These are phyloP conservation scores for Astreopora myriophthalma DNA, from an alignment of 64 coral and sea anemone genomes.

Conservation along the genomic window DNA sequence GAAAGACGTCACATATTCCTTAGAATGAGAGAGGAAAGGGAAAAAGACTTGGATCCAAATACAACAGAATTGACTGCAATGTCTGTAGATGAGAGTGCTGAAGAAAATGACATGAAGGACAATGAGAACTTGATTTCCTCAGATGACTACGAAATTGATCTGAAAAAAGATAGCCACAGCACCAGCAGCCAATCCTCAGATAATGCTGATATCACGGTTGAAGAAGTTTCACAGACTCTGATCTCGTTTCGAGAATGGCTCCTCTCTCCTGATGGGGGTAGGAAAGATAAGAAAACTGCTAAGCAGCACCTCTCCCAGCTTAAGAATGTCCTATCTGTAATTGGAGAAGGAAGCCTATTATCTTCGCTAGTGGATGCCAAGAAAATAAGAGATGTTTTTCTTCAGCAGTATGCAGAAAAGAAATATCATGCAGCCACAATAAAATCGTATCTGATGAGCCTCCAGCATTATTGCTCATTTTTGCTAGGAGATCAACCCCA, in stretches of 20 bases:
- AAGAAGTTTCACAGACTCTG: background rate
- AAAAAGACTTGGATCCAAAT: background rate
- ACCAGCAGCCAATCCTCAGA: background rate
- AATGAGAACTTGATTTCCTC: background rate
- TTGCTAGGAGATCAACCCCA: conserved; percentile 38
- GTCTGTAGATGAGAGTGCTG: background rate
- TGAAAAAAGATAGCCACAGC: background rate
- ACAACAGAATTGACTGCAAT: background rate
- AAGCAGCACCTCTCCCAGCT: conserved; percentile 59
- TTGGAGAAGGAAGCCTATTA: conserved; percentile 30
- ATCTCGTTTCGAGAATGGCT: conserved; percentile 53
- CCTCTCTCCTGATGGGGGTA: conserved; percentile 65
- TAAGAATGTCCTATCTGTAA: conserved; percentile 24
- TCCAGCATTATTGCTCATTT: conserved; percentile 55
- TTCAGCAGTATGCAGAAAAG: conserved; percentile 64
- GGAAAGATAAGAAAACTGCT: conserved; percentile 74
- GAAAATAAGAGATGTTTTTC: conserved; percentile 60
- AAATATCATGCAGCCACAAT: conserved; percentile 58
- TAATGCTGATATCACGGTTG: background rate
- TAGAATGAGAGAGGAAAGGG: background rate
- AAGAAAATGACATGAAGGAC: background rate
- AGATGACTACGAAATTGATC: background rate
- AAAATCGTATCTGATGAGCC: conserved; percentile 66
- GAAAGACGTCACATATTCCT: background rate
- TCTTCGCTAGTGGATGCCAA: conserved; percentile 64